phyloP scores from a whole-genome alignment of 1,140 invertebrate species.

The Drosophila ambigua region DNA sequence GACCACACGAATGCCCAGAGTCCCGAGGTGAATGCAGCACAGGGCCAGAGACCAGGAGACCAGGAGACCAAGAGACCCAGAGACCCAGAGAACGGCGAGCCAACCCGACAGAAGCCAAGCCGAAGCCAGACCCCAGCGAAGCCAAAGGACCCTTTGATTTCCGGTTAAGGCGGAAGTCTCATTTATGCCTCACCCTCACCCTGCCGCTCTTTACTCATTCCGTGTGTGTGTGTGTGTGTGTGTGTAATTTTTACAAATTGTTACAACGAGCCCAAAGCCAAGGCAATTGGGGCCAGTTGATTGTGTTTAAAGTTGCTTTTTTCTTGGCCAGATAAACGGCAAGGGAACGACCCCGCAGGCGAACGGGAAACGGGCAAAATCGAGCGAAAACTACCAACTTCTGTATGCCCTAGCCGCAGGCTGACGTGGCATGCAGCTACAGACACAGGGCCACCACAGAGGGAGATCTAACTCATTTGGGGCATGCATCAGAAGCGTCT shows the following conservation, averaged over 20 bases:
- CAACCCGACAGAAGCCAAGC: neutral
- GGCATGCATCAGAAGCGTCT: no score
- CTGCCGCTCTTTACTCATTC: no score
- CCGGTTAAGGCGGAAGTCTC: slow-evolving; percentile 51
- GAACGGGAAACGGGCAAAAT: no score
- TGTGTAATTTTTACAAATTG: slow-evolving; percentile 58
- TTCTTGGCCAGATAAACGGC: slow-evolving; percentile 28
- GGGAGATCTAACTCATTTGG: no score
- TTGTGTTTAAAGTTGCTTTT: slow-evolving; percentile 53
- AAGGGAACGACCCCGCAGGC: neutral
- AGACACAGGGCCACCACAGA: neutral
- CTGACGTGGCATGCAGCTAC: neutral
- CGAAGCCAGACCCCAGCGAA: neutral
- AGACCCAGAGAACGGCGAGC: no score
- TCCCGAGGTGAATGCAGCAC: no score
- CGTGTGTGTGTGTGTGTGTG: neutral
- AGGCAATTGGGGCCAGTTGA: slow-evolving; percentile 55
- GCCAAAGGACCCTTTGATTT: slow-evolving; percentile 50
- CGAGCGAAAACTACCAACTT: slow-evolving; percentile 10
- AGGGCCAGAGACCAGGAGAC: no score
- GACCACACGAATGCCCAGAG: no score
- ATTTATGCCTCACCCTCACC: slow-evolving; percentile 32
- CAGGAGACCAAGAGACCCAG: neutral
- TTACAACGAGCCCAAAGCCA: slow-evolving; percentile 51
- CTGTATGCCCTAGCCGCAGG: slow-evolving; percentile 1